Conservation (phyloP, 2,797 vertebrate species). For the Pseudochromis fuscus region DNA sequence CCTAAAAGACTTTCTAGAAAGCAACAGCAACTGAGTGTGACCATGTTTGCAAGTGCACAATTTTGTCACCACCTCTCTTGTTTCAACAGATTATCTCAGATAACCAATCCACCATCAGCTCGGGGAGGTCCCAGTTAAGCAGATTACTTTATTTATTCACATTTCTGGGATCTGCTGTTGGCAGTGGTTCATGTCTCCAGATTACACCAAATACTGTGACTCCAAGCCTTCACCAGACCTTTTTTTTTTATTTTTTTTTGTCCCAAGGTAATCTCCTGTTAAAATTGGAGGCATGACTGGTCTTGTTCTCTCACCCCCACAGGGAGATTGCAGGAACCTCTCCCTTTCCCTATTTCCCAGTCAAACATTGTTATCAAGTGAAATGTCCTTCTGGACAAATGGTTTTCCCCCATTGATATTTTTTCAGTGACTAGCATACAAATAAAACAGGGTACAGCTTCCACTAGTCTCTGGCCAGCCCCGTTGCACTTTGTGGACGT, state of each 20-base stretch:
- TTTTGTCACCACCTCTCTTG: neutral
- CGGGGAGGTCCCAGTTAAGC: neutral
- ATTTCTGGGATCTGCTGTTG: constrained; percentile 6
- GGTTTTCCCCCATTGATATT: constrained; percentile 27
- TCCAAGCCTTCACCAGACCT: constrained; percentile 28
- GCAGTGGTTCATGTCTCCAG: constrained; percentile 9
- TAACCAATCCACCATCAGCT: neutral
- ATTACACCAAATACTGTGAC: constrained; percentile 15
- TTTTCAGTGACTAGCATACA: constrained; percentile 7
- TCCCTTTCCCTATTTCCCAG: constrained; percentile 23
- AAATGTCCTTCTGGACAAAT: constrained; percentile 39
- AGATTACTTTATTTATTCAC: neutral
- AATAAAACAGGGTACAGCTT: constrained; percentile 26
- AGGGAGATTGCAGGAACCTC: constrained; percentile 19
- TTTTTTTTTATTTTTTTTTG: constrained; percentile 36
- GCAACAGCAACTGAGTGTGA: neutral
- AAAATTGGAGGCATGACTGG: constrained; percentile 31
- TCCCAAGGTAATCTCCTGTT: constrained; percentile 24
- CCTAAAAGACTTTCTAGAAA: constrained; percentile 17
- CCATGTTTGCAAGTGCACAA: constrained; percentile 1
- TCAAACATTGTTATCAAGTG: constrained; percentile 33
- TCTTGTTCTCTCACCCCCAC: constrained; percentile 13
- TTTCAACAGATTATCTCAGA: constrained; percentile 8
- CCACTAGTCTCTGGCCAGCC: constrained; percentile 8
- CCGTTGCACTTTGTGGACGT: neutral